Percentiles rank a stretch among this genome's conserved stretches.
Conservation (phyloP, 1,140 invertebrate species). For the Trichoplusia ni region DNA sequence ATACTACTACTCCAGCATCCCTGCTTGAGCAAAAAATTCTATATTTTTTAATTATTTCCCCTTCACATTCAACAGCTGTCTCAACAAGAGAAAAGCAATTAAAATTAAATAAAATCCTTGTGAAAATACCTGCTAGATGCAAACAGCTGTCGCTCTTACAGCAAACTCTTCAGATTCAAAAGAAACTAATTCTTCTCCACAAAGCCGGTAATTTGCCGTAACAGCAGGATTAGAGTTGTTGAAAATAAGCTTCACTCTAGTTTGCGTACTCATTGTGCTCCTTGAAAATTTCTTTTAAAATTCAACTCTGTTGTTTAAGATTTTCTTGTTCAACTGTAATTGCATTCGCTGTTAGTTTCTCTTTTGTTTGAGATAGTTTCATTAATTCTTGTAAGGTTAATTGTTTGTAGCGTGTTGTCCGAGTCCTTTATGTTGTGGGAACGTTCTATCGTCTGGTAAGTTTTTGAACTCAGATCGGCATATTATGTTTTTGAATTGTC, state of each 20-base stretch:
- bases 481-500: neutral
- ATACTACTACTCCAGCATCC: too few relatives aligned
- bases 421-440: too few relatives aligned
- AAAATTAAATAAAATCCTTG: too few relatives aligned
- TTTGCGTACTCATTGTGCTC: neutral
- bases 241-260: neutral
- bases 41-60: too few relatives aligned
- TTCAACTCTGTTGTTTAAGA: constrained; percentile 1
- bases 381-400: constrained; percentile 1
- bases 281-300: constrained; percentile 3
- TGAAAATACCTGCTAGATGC: too few relatives aligned
- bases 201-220: constrained; percentile 10
- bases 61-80: too few relatives aligned
- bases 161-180: neutral
- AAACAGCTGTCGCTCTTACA: neutral
- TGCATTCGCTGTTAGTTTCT: neutral
- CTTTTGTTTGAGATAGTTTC: constrained; percentile 2
- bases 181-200: neutral
- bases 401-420: neutral
- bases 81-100: too few relatives aligned
- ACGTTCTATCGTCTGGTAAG: neutral
- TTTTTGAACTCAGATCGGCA: too few relatives aligned
- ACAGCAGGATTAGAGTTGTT: neutral
- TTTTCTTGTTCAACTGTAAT: constrained; percentile 1
- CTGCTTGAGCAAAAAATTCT: too few relatives aligned